A percentile compares a stretch with the other conserved stretches of the same genome.
Evolutionary conservation across 1,140 invertebrate species (phyloP).

Genomic region (Glomeris maerens): DNA sequence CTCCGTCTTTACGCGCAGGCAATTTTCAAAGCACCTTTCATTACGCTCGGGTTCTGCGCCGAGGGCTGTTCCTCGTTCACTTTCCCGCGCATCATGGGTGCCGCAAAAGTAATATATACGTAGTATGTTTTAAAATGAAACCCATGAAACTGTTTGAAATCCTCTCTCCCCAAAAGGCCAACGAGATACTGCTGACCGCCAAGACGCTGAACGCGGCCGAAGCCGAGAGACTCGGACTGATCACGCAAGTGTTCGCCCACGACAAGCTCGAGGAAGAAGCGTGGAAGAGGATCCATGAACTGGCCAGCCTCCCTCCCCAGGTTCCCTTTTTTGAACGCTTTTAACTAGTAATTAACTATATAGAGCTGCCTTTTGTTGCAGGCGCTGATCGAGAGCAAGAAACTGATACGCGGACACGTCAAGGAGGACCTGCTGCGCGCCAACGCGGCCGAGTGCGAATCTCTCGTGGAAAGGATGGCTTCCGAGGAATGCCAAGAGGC

Average conservation of each 20-base stretch:
- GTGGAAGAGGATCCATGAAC: conserved; percentile 24
- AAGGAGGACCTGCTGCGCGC: conserved; percentile 34
- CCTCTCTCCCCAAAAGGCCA: too few species aligned
- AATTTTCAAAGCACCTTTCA: conserved; percentile 77
- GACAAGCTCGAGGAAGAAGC: conserved; percentile 42
- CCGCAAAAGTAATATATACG: too few species aligned
- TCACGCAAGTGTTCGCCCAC: conserved; percentile 50
- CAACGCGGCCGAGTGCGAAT: conserved; percentile 40
- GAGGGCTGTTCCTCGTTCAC: too few species aligned
- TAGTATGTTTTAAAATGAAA: too few species aligned
- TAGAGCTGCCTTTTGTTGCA: conserved; percentile 24
- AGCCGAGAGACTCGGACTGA: conserved; percentile 52
- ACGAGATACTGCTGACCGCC: conserved; percentile 64
- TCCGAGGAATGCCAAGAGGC: conserved; percentile 43
- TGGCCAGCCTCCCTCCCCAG: not conserved
- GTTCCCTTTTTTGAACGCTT: too few species aligned
- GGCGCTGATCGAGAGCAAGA: conserved; percentile 41
- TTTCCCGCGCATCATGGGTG: too few species aligned
- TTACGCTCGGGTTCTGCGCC: conserved; percentile 55
- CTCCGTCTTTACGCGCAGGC: too few species aligned
- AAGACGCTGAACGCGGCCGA: conserved; percentile 59
- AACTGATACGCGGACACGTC: conserved; percentile 33
- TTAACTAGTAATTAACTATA: too few species aligned
- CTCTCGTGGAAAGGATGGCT: conserved; percentile 41
- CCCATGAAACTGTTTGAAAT: too few species aligned